These are phyloP conservation scores for Allobates femoralis DNA, from an alignment of 2,797 vertebrate genomes.

Conservation along the genomic window DNA sequence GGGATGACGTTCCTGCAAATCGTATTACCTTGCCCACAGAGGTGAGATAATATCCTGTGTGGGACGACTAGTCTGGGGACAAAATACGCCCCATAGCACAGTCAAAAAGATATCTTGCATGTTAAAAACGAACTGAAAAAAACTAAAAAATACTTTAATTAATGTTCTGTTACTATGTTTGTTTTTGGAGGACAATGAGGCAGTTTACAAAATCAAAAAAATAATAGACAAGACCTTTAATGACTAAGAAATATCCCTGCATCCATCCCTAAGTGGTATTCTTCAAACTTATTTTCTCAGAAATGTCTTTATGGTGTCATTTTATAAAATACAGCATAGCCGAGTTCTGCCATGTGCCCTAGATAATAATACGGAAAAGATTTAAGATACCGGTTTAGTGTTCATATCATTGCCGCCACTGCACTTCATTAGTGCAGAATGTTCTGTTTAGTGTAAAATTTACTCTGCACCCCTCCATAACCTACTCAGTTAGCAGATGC, in stretches of 20 bases:
- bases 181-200: too few species aligned
- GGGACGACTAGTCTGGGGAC: too few species aligned
- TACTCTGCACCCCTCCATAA: not conserved
- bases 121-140: too few species aligned
- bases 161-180: too few species aligned
- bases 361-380: not conserved
- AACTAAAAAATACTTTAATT: too few species aligned
- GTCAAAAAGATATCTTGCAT: too few species aligned
- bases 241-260: not conserved
- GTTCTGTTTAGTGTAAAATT: not conserved
- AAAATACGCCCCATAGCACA: too few species aligned
- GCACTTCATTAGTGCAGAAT: not conserved
- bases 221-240: too few species aligned
- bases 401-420: not conserved
- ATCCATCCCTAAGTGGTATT: not conserved
- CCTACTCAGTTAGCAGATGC: not conserved
- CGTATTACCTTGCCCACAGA: too few species aligned
- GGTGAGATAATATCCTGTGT: too few species aligned
- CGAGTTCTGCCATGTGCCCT: not conserved
- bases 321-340: not conserved
- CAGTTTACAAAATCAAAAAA: not conserved
- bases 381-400: not conserved
- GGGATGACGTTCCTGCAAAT: too few species aligned
- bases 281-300: not conserved
- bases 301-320: not conserved